These are phyloP conservation scores for Apantesis nais DNA, from an alignment of 2,888 invertebrate genomes.

Conservation along the genomic window DNA sequence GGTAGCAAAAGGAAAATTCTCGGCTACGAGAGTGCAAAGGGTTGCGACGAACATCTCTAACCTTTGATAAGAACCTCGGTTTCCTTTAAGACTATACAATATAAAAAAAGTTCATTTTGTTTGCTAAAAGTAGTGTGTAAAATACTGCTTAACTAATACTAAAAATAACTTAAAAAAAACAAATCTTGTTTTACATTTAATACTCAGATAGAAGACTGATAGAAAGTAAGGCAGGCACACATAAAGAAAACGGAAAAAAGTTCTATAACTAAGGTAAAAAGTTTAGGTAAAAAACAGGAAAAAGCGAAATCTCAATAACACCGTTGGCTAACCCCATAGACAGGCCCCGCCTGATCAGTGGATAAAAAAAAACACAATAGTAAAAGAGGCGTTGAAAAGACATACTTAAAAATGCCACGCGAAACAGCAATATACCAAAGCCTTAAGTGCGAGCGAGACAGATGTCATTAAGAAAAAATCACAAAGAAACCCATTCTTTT, in stretches of 20 bases:
- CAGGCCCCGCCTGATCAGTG: slow-evolving; percentile 79
- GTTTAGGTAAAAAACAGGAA: slow-evolving; percentile 74
- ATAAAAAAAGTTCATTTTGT: neutral
- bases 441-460: slow-evolving; percentile 73
- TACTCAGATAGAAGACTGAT: neutral
- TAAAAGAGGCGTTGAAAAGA: slow-evolving; percentile 82
- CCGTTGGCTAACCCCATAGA: slow-evolving; percentile 77
- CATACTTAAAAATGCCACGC: slow-evolving; percentile 69
- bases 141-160: neutral
- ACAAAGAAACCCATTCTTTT: slow-evolving; percentile 84
- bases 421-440: slow-evolving; percentile 60
- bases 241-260: slow-evolving; percentile 41
- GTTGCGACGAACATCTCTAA: slow-evolving; percentile 35
- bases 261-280: slow-evolving; percentile 45
- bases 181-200: neutral
- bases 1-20: slow-evolving; percentile 65
- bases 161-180: slow-evolving; percentile 22
- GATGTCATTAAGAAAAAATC: slow-evolving; percentile 79
- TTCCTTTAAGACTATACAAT: slow-evolving; percentile 20
- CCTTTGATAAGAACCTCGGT: slow-evolving; percentile 46
- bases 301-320: slow-evolving; percentile 66
- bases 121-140: neutral
- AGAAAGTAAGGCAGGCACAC: neutral
- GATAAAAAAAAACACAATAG: slow-evolving; percentile 75
- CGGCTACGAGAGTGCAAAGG: slow-evolving; percentile 17